Base-by-base conservation (phyloP, 1,140 invertebrate genomes). In the Caenorhabditis latens region DNA sequence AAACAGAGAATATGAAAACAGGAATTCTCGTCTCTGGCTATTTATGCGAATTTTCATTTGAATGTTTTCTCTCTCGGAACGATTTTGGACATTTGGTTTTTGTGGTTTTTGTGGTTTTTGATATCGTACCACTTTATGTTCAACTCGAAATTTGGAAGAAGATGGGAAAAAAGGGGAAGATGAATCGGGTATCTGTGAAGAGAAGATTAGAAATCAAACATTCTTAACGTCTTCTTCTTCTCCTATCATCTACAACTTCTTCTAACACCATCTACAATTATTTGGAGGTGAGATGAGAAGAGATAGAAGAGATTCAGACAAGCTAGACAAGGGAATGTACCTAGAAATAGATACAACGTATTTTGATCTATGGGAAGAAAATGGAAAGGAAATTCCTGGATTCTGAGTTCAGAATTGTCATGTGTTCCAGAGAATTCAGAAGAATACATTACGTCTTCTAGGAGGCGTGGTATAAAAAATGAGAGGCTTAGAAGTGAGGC, bases 151-250 rank as follows among this genome's bases (percentile, higher is more conserved):
- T 16, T 7, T 11, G 14, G 21, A 42, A 32, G 24, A 42, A 71
- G 16, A 4, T 40, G 61, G 24, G 11, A 32, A 63, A 19, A 42
- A 46, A 71, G 40, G 24, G 21, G 4, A 42, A 4, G 24, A n/a
- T n/a, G 40, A 32, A 65, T 65, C 21, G 32, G 32, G 32, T 32
- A 32, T 32, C 32, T 32, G 13, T 65, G 16, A 19, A n/a, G 42
- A 71, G 65, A 71, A 79, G 71, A 79, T 79, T 79, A 79, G 46
- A 79, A 79, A 79, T 79, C 71, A 79, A 79, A 79, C 71, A 79
- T 79, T n/a, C 67, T 43, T 24, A 13, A 32, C 42, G 11, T 71
- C 65, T 14, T n/a, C 40, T 43, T 40, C 32, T 14, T 48, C 5
- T 71, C 19, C 65, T 79, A 71, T 58, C 55, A 58, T 63, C 24